These are phyloP conservation scores for Caenorhabditis doughertyi DNA, from an alignment of 2,888 invertebrate genomes.

Conservation along the genomic window DNA sequence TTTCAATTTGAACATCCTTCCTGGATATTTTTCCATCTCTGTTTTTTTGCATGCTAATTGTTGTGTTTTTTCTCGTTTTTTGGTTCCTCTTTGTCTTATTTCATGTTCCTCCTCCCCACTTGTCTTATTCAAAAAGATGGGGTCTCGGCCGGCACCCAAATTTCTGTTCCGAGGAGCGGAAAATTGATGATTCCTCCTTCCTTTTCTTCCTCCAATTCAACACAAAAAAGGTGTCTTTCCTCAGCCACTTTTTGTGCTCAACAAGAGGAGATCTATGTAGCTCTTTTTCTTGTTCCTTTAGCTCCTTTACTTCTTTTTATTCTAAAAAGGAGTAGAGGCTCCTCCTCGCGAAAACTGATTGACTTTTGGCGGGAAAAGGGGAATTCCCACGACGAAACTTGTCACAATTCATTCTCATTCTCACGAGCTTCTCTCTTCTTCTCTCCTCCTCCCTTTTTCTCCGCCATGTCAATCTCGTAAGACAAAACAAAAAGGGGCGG, in stretches of 20 bases:
- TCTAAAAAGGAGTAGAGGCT: not conserved
- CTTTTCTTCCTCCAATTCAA: not conserved
- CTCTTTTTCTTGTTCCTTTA: too few species aligned
- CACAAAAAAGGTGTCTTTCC: not conserved
- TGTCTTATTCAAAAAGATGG: slow-evolving; percentile 13
- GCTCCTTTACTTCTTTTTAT: not conserved
- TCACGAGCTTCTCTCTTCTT: slow-evolving; percentile 24
- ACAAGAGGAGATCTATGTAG: slow-evolving; percentile 1
- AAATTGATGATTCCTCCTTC: slow-evolving; percentile 46
- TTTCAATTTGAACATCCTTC: not conserved
- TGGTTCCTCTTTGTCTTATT: too few species aligned
- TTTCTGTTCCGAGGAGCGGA: too few species aligned
- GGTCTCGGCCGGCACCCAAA: too few species aligned
- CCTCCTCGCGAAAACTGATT: slow-evolving; percentile 41
- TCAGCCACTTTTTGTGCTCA: slow-evolving; percentile 16
- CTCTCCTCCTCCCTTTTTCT: not conserved
- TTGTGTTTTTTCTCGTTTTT: too few species aligned
- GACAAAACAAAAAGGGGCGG: slow-evolving; percentile 41
- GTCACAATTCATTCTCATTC: slow-evolving; percentile 61
- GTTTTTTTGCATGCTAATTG: slow-evolving; percentile 33
- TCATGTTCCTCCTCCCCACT: not conserved
- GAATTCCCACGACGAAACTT: slow-evolving; percentile 62
- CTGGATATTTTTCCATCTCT: not conserved
- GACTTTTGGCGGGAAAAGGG: slow-evolving; percentile 26
- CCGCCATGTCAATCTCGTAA: not conserved